A percentile compares a stretch with the other conserved stretches of the same genome.
These are phyloP conservation scores for Dendrolimus houi DNA, from an alignment of 2,888 invertebrate species.

Conservation along the genomic window DNA sequence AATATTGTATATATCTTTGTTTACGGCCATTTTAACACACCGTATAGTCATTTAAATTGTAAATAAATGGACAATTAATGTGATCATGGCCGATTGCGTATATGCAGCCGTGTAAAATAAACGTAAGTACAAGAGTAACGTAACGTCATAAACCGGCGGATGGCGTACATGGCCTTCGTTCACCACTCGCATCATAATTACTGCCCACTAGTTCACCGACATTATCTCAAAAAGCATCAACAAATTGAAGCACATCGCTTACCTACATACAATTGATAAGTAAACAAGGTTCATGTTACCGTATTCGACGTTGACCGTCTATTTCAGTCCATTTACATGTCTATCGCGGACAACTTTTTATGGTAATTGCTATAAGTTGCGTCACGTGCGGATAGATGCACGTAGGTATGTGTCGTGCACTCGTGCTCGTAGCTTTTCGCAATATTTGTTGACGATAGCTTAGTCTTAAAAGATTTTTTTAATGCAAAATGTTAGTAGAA, in stretches of 20 bases:
- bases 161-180: constrained; percentile 15
- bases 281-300: not conserved
- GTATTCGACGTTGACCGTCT: not conserved
- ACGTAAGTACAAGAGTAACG: constrained; percentile 1
- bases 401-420: not conserved
- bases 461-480: no score
- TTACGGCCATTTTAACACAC: not conserved
- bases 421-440: not conserved
- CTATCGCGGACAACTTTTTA: not conserved
- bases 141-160: constrained; percentile 7
- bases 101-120: constrained; percentile 5
- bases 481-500: no score
- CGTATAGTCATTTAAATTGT: constrained; percentile 10
- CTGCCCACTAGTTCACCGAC: not conserved
- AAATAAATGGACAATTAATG: constrained; percentile 12
- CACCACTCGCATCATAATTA: constrained; percentile 8
- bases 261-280: not conserved
- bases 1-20: not conserved
- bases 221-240: not conserved
- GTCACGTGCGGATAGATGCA: not conserved
- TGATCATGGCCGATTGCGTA: constrained; percentile 13
- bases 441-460: not conserved
- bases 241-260: not conserved
- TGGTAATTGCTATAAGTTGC: not conserved
- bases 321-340: not conserved